These are phyloP conservation scores for Ormyrus pomaceus DNA, from an alignment of 2,888 invertebrate species.

Conservation along the genomic window DNA sequence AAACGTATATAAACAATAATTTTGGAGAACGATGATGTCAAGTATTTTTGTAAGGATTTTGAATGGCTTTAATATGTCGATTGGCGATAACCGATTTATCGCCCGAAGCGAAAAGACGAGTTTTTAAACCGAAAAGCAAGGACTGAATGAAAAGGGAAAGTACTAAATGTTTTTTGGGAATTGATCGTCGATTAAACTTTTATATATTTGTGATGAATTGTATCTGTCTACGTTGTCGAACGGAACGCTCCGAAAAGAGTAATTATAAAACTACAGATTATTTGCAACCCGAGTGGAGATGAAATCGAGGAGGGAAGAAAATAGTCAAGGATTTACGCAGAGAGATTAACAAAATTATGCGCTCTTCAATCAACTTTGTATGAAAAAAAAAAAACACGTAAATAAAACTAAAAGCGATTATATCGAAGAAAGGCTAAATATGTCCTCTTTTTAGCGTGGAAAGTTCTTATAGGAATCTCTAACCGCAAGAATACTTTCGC, in stretches of 20 bases:
- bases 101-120: conserved; percentile 7
- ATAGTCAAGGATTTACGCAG: conserved; percentile 7
- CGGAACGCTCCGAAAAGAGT: not conserved
- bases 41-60: conserved; percentile 53
- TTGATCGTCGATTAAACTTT: conserved; percentile 38
- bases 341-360: conserved; percentile 37
- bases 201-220: conserved; percentile 43
- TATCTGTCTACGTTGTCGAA: conserved; percentile 7
- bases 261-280: conserved; percentile 22
- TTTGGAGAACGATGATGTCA: conserved; percentile 30
- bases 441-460: conserved; percentile 38
- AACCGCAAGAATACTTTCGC: conserved; percentile 36
- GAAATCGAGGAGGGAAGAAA: not conserved
- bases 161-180: conserved; percentile 25
- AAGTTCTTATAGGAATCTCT: conserved; percentile 37
- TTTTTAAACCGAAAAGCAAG: conserved; percentile 20
- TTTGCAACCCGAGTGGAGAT: not conserved
- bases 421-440: conserved; percentile 36
- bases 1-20: conserved; percentile 1
- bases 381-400: conserved; percentile 30
- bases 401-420: conserved; percentile 19
- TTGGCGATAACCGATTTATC: not conserved
- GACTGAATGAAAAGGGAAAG: conserved; percentile 35
- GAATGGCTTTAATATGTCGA: conserved; percentile 12
- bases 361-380: conserved; percentile 57